Conservation (phyloP, 2,888 invertebrate species). For the Rhimphoctona megacephalus region DNA sequence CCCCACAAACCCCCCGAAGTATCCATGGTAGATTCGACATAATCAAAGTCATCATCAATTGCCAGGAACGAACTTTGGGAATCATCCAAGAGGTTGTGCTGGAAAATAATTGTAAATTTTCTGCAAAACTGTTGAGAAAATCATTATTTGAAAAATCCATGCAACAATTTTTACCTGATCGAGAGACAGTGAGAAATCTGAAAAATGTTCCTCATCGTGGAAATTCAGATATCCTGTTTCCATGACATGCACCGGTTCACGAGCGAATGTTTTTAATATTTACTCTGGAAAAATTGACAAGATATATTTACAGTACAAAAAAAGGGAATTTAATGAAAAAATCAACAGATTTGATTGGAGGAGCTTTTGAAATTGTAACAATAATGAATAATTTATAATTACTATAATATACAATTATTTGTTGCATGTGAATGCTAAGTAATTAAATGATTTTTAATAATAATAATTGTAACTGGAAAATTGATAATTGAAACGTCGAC, state of each 20-base stretch:
- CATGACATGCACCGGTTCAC: slow-evolving; percentile 80
- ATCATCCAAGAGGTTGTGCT: slow-evolving; percentile 78
- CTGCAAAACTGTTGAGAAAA: not conserved
- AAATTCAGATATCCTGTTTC: slow-evolving; percentile 86
- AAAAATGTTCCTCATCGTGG: slow-evolving; percentile 86
- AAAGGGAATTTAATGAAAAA: not conserved
- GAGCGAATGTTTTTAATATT: slow-evolving; percentile 40
- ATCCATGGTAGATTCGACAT: slow-evolving; percentile 76
- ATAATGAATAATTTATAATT: too few species aligned
- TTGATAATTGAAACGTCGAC: not conserved
- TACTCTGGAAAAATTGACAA: slow-evolving; percentile 16
- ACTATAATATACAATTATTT: too few species aligned
- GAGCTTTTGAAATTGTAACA: not conserved
- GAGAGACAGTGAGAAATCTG: slow-evolving; percentile 80
- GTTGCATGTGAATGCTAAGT: too few species aligned
- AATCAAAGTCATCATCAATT: slow-evolving; percentile 79
- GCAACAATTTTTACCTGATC: slow-evolving; percentile 76
- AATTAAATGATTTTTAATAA: too few species aligned
- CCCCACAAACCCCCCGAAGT: slow-evolving; percentile 78
- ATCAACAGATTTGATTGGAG: not conserved
- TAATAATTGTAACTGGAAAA: not conserved
- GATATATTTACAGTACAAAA: not conserved
- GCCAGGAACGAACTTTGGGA: slow-evolving; percentile 77
- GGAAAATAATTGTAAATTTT: slow-evolving; percentile 29
- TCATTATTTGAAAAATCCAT: not conserved